phyloP scores from a whole-genome alignment of 2,797 vertebrate species.

The Geotrypetes seraphini region DNA sequence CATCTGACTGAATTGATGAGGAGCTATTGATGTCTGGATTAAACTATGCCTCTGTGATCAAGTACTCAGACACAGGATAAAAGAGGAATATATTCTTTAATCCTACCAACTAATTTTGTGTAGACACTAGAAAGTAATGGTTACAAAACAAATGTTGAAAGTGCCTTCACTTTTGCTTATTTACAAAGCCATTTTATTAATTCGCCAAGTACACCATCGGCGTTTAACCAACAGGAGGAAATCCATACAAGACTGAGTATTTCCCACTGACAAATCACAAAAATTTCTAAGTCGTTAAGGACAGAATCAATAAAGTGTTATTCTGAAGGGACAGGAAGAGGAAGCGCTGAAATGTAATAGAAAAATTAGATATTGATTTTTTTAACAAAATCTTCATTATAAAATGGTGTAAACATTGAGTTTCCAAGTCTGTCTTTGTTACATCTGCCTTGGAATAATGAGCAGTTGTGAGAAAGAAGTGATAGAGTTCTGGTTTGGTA shows the following conservation, averaged over 20 bases:
- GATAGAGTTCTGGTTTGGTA: slow-evolving; percentile 40
- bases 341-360: slow-evolving; percentile 38
- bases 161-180: slow-evolving; percentile 51
- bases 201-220: slow-evolving; percentile 48
- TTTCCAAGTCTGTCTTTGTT: slow-evolving; percentile 26
- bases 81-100: slow-evolving; percentile 87
- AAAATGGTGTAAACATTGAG: slow-evolving; percentile 30
- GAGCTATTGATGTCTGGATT: slow-evolving; percentile 89
- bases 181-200: slow-evolving; percentile 63
- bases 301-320: slow-evolving; percentile 45
- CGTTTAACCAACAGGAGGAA: slow-evolving; percentile 45
- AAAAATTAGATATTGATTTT: slow-evolving; percentile 41
- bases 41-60: slow-evolving; percentile 89
- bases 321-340: slow-evolving; percentile 37
- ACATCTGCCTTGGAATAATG: slow-evolving; percentile 13
- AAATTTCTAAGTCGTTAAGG: slow-evolving; percentile 47
- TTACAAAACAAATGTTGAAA: slow-evolving; percentile 50
- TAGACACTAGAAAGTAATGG: slow-evolving; percentile 48
- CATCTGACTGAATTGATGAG: slow-evolving; percentile 77
- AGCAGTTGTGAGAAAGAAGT: slow-evolving; percentile 35
- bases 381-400: slow-evolving; percentile 20
- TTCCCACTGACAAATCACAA: slow-evolving; percentile 44
- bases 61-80: slow-evolving; percentile 90
- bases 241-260: slow-evolving; percentile 43
- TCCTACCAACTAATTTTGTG: slow-evolving; percentile 78